Percentiles rank a stretch among this genome's conserved stretches.
Evolutionary conservation across 2,113 vertebrate genomes (phyloP).

Genomic region (Helogale parvula): DNA sequence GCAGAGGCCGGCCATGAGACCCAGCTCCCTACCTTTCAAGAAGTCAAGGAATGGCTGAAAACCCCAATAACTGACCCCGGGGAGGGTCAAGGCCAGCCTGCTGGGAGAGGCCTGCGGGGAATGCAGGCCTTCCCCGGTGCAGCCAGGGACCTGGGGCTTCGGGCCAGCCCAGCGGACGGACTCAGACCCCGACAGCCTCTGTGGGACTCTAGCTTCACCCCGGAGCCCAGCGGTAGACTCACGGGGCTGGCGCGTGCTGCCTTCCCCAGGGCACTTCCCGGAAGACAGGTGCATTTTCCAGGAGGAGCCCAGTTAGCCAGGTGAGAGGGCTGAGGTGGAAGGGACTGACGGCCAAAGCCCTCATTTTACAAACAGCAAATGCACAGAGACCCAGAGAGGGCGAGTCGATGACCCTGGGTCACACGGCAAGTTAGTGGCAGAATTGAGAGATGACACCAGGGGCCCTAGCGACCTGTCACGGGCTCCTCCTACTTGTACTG

Average conservation of each 20-base stretch:
- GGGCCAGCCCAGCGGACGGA: neutral
- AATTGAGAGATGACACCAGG: neutral
- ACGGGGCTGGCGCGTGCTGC: accelerated
- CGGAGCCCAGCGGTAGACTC: neutral
- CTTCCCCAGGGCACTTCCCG: neutral
- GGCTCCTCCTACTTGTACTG: too few relatives aligned
- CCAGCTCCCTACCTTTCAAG: neutral
- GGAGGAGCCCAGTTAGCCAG: neutral
- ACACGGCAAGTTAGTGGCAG: neutral
- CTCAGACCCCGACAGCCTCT: neutral
- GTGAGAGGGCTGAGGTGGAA: too few relatives aligned
- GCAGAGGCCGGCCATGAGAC: accelerated
- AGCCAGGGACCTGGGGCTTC: neutral
- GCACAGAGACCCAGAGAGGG: neutral
- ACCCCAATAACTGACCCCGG: neutral
- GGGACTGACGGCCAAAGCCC: neutral
- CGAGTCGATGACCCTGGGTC: neutral
- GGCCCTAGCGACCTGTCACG: too few relatives aligned
- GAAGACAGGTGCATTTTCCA: neutral
- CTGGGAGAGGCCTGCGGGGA: neutral
- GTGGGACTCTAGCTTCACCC: neutral
- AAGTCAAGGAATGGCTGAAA: neutral
- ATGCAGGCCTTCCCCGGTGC: neutral
- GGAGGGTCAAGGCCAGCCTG: neutral
- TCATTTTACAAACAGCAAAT: neutral